Base-by-base conservation (phyloP, 2,797 vertebrate species). In the Tapera naevia region DNA sequence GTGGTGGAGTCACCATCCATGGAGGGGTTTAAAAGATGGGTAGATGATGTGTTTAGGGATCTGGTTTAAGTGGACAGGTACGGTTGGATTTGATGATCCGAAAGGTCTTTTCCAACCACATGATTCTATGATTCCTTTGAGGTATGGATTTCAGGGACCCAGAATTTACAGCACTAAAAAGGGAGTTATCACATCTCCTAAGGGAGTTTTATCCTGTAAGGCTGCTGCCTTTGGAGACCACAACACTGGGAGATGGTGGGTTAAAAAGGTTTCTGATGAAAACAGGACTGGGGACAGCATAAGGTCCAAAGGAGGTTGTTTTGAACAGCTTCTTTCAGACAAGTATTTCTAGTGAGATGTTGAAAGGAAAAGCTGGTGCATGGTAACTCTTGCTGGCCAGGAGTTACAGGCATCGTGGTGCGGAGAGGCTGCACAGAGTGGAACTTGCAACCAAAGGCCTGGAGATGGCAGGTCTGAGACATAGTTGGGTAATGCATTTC, bases 401-500 rank as follows among this genome's bases (percentile, higher is more conserved):
- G 64, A 41, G 10, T 0, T 37, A 32, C 6, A 1, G 9, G 74
- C 5, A 7, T 7, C 0, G 2, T 5, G 65, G 24, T 22, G 57
- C 17, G 37, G 72, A 82, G 74, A 91, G 51, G 61, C 46, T 91
- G 81, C 32, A 14, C 24, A 58, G 66, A 54, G 50, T 15, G 3
- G 80, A 58, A 58, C 57, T 92, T 91, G 88, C 89, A 79, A 80
- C 80, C 4, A 5, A 69, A 88, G 54, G 65, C 94, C 94, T 94
- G 88, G 89, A 88, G 91, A 10, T 91, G 91, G 89, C 94, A 90
- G 86, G 43, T 80, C 88, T 90, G 92, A 95, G 94, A 3, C 72
- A 50, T 8, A 4, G 7, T 48, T 78, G 65, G 8, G 72, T 18
- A 19, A 28, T 6, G 33, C n/a, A 2, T 56, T 69, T 54, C 72